phyloP scores from a whole-genome alignment of 1,140 invertebrate genomes.

The Brachionus rotundiformis region DNA sequence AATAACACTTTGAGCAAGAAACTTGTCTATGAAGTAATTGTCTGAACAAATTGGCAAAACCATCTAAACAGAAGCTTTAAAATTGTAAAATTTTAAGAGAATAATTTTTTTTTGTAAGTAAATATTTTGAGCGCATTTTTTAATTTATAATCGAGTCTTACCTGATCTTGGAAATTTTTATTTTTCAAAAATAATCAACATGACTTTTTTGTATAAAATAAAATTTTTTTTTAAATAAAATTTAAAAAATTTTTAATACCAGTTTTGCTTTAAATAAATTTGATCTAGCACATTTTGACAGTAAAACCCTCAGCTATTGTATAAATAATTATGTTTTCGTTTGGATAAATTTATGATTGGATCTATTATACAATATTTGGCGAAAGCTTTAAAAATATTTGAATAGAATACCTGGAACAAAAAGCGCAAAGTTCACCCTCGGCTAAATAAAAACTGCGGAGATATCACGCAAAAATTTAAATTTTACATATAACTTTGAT shows the following conservation, averaged over 20 bases:
- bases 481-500: not conserved
- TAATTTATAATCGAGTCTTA: constrained; percentile 36
- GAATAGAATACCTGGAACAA: not conserved
- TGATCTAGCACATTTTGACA: not conserved
- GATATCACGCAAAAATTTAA: not conserved
- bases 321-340: not conserved
- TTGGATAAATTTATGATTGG: not conserved
- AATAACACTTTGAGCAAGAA: not conserved
- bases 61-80: not conserved
- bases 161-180: constrained; percentile 10
- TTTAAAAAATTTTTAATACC: not conserved
- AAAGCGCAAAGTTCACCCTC: not conserved
- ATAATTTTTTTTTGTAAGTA: constrained; percentile 48
- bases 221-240: constrained; percentile 1
- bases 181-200: constrained; percentile 3
- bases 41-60: constrained; percentile 5
- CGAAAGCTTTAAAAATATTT: not conserved
- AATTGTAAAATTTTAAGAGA: not conserved
- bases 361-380: not conserved
- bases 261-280: not conserved
- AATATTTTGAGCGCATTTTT: constrained; percentile 4
- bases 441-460: not conserved
- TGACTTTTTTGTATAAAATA: not conserved
- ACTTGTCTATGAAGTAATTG: constrained; percentile 49
- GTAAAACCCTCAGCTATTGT: not conserved